A percentile compares a stretch with the other conserved stretches of the same genome.
Evolutionary conservation across 2,113 vertebrate species (phyloP).

Genomic region (Poeciliopsis occidentalis): DNA sequence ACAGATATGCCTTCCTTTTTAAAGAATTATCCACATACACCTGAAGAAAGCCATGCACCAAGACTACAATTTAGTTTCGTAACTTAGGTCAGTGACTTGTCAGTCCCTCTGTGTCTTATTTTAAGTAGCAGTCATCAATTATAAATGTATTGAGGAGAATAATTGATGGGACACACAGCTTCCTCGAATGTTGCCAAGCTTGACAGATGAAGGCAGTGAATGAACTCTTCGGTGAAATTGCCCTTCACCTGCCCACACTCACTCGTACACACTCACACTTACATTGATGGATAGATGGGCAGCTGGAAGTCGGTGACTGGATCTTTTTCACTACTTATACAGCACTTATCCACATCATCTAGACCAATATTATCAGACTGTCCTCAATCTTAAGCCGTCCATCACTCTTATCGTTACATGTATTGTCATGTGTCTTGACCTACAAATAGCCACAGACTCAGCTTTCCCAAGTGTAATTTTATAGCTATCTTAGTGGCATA

Average conservation of each 20-base stretch:
- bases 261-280: conserved; percentile 50
- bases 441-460: neutral
- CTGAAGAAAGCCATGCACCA: conserved; percentile 16
- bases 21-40: conserved; percentile 11
- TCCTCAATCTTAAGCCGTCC: conserved; percentile 1
- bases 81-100: conserved; percentile 64
- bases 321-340: conserved; percentile 45
- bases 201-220: conserved; percentile 72
- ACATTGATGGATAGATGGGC: conserved; percentile 65
- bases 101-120: conserved; percentile 73
- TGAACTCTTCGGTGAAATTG: conserved; percentile 57
- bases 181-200: conserved; percentile 75
- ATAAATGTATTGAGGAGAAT: conserved; percentile 71
- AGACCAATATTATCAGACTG: conserved; percentile 35
- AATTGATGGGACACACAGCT: conserved; percentile 76
- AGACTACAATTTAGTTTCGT: conserved; percentile 38
- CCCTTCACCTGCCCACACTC: conserved; percentile 46
- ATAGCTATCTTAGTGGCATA: neutral
- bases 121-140: conserved; percentile 75
- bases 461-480: neutral
- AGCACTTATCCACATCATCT: conserved; percentile 42
- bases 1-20: neutral
- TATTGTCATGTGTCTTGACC: neutral
- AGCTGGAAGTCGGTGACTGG: conserved; percentile 46
- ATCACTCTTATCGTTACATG: neutral